A percentile compares a stretch with the other conserved stretches of the same genome.
phyloP scores from a whole-genome alignment of 1,140 invertebrate species.

The Eumaeus atala region DNA sequence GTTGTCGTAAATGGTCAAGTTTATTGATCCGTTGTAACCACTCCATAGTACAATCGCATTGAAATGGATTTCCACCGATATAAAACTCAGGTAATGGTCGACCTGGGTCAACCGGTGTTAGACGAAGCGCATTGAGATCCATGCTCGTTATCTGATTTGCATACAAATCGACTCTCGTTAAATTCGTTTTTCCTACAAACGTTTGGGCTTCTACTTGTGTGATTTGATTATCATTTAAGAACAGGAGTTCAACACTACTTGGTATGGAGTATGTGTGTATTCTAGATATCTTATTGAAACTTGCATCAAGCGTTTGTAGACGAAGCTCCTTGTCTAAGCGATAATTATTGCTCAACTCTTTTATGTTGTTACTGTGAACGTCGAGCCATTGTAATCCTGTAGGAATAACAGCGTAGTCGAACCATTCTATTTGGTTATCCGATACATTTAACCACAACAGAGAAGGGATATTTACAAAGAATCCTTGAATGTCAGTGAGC shows the following conservation, averaged over 20 bases:
- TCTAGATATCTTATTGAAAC: slow-evolving; percentile 86
- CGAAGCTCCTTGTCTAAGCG: slow-evolving; percentile 79
- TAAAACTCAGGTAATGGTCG: slow-evolving; percentile 87
- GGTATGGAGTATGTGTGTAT: slow-evolving; percentile 82
- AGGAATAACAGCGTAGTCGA: slow-evolving; percentile 92
- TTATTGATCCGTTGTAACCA: slow-evolving; percentile 91
- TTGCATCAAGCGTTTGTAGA: slow-evolving; percentile 86
- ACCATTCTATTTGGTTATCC: slow-evolving; percentile 91
- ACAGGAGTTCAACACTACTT: slow-evolving; percentile 84
- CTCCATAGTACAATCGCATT: slow-evolving; percentile 91
- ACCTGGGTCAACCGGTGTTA: slow-evolving; percentile 81
- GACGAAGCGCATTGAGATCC: slow-evolving; percentile 85
- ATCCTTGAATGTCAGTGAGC: slow-evolving; percentile 87
- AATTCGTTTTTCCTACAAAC: slow-evolving; percentile 87
- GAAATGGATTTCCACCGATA: slow-evolving; percentile 90
- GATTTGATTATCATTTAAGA: slow-evolving; percentile 89
- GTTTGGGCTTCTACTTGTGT: slow-evolving; percentile 85
- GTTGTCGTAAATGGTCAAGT: slow-evolving; percentile 82
- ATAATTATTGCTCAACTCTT: slow-evolving; percentile 86
- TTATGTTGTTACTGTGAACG: slow-evolving; percentile 90
- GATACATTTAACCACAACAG: slow-evolving; percentile 93
- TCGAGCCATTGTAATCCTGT: slow-evolving; percentile 90
- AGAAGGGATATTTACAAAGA: slow-evolving; percentile 88
- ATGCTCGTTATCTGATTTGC: slow-evolving; percentile 88
- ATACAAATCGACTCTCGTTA: slow-evolving; percentile 88